phyloP scores from a whole-genome alignment of 2,113 vertebrate genomes.

The Arenaria interpres region DNA sequence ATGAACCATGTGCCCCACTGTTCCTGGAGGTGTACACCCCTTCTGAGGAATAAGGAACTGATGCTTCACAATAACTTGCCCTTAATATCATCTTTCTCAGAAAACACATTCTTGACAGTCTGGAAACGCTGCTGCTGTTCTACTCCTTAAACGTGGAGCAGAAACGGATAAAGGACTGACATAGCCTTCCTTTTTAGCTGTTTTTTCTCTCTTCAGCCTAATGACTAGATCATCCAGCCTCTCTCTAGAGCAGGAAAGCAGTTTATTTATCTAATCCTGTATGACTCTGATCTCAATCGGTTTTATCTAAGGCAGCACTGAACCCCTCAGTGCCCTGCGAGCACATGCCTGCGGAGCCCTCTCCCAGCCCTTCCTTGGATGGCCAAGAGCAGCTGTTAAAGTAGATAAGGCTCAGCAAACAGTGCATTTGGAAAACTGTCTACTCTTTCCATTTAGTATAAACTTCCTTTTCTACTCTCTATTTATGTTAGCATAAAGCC shows the following conservation, averaged over 20 bases:
- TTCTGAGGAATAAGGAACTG: accelerated
- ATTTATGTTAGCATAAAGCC: background rate
- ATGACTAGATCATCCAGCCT: background rate
- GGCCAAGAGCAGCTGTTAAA: background rate
- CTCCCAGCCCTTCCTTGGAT: background rate
- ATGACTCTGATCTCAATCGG: background rate
- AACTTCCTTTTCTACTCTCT: constrained; percentile 17
- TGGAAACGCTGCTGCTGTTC: background rate
- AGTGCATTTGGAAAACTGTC: background rate
- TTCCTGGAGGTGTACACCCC: accelerated
- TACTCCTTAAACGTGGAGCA: background rate
- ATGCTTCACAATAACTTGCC: accelerated
- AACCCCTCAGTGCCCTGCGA: background rate
- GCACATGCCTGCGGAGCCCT: background rate
- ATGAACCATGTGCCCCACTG: accelerated
- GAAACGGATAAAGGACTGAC: background rate
- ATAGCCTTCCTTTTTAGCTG: background rate
- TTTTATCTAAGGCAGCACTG: background rate
- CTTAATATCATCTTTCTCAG: background rate
- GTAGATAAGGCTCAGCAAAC: background rate
- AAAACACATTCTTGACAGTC: accelerated
- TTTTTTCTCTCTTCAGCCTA: background rate
- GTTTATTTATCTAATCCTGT: background rate
- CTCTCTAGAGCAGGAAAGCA: background rate
- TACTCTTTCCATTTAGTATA: background rate